Evolutionary conservation across 2,113 vertebrate species (phyloP).

Genomic region (Beaufortia kweichowensis): DNA sequence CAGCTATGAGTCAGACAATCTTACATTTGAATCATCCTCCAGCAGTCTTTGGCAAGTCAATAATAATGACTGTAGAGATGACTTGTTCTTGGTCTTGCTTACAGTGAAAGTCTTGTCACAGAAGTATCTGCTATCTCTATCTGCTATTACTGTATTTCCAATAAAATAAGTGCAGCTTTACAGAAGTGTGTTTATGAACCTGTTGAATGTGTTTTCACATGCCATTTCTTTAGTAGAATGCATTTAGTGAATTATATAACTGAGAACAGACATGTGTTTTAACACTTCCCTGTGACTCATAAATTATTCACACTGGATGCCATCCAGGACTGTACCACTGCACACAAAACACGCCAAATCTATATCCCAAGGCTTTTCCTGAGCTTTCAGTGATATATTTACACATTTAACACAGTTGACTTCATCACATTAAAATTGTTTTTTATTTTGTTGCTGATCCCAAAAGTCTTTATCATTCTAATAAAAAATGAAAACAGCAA

Average conservation of each 20-base stretch:
- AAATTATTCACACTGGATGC: neutral
- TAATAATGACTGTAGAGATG: slow-evolving; percentile 3
- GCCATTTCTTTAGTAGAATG: slow-evolving; percentile 6
- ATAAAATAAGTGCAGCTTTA: neutral
- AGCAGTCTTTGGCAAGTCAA: neutral
- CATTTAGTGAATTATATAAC: slow-evolving; percentile 24
- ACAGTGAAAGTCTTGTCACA: neutral
- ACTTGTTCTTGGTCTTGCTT: neutral
- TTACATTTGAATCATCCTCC: slow-evolving; percentile 5
- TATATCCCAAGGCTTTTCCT: no score
- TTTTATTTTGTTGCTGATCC: no score
- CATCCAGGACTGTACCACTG: slow-evolving; percentile 18
- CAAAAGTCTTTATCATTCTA: no score
- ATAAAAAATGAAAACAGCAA: no score
- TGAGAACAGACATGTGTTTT: slow-evolving; percentile 20
- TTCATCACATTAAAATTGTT: no score
- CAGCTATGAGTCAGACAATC: neutral
- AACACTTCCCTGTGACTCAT: slow-evolving; percentile 32
- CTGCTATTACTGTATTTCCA: neutral
- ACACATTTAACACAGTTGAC: no score
- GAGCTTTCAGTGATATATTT: no score
- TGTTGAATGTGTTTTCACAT: slow-evolving; percentile 9
- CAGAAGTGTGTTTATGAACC: neutral
- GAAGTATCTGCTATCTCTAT: neutral
- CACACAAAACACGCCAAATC: slow-evolving; percentile 7